These are phyloP conservation scores for Capitulum mitella DNA, from an alignment of 2,888 invertebrate genomes.

Conservation along the genomic window DNA sequence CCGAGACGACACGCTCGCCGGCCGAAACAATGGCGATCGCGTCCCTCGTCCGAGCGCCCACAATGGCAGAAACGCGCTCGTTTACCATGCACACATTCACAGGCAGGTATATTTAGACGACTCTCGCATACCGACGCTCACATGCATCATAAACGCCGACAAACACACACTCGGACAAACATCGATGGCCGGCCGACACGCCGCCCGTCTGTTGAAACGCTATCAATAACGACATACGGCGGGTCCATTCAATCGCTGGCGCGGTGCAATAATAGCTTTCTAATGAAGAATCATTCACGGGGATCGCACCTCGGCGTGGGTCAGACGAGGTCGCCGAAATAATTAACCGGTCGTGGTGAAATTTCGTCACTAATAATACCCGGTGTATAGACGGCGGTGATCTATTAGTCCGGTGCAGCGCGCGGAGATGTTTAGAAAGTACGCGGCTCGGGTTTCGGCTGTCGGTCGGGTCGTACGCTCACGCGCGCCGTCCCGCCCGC, in stretches of 20 bases:
- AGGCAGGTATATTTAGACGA: no score
- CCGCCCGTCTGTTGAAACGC: not conserved
- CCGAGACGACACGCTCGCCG: no score
- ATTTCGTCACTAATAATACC: slow-evolving; percentile 3
- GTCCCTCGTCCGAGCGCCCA: no score
- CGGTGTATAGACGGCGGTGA: not conserved
- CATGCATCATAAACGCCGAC: no score
- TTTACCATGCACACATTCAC: no score
- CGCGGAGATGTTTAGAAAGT: not conserved
- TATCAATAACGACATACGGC: not conserved
- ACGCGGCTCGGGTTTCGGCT: not conserved
- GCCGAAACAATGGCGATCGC: no score
- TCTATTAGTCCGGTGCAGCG: not conserved
- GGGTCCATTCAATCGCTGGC: not conserved
- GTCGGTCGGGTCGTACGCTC: no score
- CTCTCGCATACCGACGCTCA: no score
- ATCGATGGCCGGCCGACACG: not conserved
- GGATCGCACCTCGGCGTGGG: not conserved
- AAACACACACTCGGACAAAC: no score
- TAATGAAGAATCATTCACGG: not conserved
- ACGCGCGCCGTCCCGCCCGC: no score
- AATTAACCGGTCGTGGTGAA: slow-evolving; percentile 1
- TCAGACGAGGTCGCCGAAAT: not conserved
- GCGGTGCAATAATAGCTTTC: not conserved
- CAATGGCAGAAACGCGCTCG: no score